A percentile compares a stretch with the other conserved stretches of the same genome.
Evolutionary conservation across 2,113 vertebrate species (phyloP).

Genomic region (Pteruthius melanotis): DNA sequence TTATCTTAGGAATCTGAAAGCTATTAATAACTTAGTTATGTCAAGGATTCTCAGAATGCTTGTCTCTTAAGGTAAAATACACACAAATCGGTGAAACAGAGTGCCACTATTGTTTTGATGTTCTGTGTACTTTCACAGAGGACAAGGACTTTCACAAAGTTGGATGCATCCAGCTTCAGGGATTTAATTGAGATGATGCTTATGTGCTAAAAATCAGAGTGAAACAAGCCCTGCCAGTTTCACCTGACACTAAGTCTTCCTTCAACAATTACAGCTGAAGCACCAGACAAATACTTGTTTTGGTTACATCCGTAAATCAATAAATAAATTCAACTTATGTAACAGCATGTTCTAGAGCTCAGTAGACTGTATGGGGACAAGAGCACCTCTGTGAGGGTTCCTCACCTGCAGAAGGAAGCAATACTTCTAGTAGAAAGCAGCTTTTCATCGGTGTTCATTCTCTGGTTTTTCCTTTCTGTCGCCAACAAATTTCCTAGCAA

Average conservation of each 20-base stretch:
- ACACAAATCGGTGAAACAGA: neutral
- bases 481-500: neutral
- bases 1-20: neutral
- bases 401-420: neutral
- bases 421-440: neutral
- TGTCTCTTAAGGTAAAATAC: neutral
- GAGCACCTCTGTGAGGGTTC: neutral
- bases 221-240: neutral
- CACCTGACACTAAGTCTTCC: neutral
- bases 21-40: neutral
- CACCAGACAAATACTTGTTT: neutral
- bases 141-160: too few relatives aligned
- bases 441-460: neutral
- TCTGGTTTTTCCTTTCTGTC: neutral
- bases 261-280: neutral
- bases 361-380: neutral
- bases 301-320: neutral
- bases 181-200: neutral
- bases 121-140: neutral
- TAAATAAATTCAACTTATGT: neutral
- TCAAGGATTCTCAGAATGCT: neutral
- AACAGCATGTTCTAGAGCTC: neutral
- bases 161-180: rapidly evolving
- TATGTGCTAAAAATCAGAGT: neutral
- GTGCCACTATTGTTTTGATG: neutral